These are phyloP conservation scores for Tachystola acroxantha DNA, from an alignment of 2,888 invertebrate genomes.

Conservation along the genomic window DNA sequence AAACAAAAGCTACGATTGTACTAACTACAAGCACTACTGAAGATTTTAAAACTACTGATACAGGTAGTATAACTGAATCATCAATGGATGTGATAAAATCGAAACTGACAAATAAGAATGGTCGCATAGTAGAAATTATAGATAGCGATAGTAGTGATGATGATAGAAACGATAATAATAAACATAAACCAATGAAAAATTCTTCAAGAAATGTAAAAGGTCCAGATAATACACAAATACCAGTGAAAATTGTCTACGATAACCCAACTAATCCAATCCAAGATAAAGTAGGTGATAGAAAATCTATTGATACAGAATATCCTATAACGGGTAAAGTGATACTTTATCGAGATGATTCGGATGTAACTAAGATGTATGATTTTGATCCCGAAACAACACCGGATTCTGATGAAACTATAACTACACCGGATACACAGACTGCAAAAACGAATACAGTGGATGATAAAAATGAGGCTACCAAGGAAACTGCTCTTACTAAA, in stretches of 20 bases:
- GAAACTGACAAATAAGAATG: background rate
- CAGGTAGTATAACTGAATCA: background rate
- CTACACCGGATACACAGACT: no score
- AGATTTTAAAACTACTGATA: conserved; percentile 7
- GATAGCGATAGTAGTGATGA: background rate
- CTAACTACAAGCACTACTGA: background rate
- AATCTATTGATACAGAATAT: no score
- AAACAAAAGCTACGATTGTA: conserved; percentile 9
- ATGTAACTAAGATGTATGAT: background rate
- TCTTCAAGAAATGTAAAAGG: no score
- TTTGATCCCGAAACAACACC: background rate
- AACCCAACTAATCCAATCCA: background rate
- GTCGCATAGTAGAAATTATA: background rate
- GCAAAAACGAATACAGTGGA: no score
- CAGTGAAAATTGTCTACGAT: conserved; percentile 21
- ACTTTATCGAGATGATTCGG: background rate
- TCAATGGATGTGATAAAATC: background rate
- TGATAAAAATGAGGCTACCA: no score
- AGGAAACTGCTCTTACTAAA: no score
- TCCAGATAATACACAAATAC: conserved; percentile 16
- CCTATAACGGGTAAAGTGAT: no score
- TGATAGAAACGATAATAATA: conserved; percentile 1
- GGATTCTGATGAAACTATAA: background rate
- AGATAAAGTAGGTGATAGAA: background rate
- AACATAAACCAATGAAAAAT: no score